Conservation (phyloP, 2,113 vertebrate species). For the Paedocypris sp. region DNA sequence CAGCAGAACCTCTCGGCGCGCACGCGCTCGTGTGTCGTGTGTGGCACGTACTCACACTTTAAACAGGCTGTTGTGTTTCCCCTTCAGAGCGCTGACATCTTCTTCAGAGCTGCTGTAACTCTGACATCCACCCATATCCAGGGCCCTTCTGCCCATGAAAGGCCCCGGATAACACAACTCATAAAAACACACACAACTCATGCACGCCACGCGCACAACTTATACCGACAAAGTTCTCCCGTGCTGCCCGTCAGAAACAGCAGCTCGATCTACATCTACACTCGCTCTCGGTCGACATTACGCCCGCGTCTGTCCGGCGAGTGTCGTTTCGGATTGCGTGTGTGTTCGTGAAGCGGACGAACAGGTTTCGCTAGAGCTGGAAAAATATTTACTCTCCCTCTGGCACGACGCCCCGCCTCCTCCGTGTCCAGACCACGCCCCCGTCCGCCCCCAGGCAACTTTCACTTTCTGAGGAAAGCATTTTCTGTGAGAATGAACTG, state of each 20-base stretch:
- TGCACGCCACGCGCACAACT: neutral
- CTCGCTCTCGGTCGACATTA: neutral
- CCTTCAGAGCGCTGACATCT: conserved; percentile 23
- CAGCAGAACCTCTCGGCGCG: too few relatives aligned
- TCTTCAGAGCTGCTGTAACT: conserved; percentile 35
- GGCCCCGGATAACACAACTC: too few relatives aligned
- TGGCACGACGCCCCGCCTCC: neutral
- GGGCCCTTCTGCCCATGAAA: conserved; percentile 27
- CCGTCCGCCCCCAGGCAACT: neutral
- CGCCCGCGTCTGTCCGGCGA: neutral
- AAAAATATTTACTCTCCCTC: conserved; percentile 35
- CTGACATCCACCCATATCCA: conserved; percentile 40
- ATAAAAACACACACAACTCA: neutral
- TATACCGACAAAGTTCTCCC: neutral
- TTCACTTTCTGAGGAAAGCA: neutral
- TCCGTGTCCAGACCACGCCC: too few relatives aligned
- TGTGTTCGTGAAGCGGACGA: conserved; percentile 23
- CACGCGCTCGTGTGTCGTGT: conserved; percentile 15
- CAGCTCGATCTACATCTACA: neutral
- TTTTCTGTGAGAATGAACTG: too few relatives aligned
- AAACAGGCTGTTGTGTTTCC: conserved; percentile 33
- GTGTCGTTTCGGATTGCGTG: neutral
- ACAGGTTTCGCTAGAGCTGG: conserved; percentile 35
- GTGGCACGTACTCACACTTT: conserved; percentile 35
- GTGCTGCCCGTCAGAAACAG: too few relatives aligned